A percentile compares a stretch with the other conserved stretches of the same genome.
These are phyloP conservation scores for Meteorus cinctellus DNA, from an alignment of 2,888 invertebrate species.

Conservation along the genomic window DNA sequence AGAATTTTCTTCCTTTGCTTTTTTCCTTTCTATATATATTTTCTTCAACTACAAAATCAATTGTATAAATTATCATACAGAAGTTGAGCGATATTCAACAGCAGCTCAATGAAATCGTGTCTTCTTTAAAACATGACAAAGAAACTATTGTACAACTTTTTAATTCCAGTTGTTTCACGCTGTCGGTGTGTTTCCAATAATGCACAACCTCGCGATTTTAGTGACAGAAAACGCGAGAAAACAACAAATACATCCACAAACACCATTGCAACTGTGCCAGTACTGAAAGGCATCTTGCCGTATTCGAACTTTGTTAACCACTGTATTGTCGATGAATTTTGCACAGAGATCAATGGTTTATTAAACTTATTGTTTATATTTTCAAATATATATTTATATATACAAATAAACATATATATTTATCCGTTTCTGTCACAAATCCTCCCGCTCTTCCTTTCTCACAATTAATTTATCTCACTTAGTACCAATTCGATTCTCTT, in stretches of 20 bases:
- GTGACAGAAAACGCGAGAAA: constrained; percentile 71
- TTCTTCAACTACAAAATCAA: constrained; percentile 41
- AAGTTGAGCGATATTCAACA: constrained; percentile 28
- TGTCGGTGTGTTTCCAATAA: constrained; percentile 88
- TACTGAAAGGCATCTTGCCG: constrained; percentile 57
- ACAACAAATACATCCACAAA: constrained; percentile 72
- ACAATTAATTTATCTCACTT: constrained; percentile 2
- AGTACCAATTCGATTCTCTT: background rate
- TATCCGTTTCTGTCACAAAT: background rate
- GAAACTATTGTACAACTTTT: constrained; percentile 90
- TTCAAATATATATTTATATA: background rate
- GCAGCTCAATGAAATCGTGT: constrained; percentile 33
- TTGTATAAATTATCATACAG: constrained; percentile 12
- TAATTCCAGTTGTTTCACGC: constrained; percentile 88
- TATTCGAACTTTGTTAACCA: background rate
- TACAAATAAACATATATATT: too few relatives aligned
- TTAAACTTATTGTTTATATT: background rate
- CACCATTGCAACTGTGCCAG: constrained; percentile 68
- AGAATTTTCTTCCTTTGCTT: too few relatives aligned
- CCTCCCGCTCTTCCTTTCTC: background rate
- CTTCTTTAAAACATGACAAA: constrained; percentile 87
- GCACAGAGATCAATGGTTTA: background rate
- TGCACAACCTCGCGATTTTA: constrained; percentile 74
- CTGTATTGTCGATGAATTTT: background rate
- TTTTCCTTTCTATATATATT: constrained; percentile 8